These are phyloP conservation scores for Amblyjoppa proteus DNA, from an alignment of 2,888 invertebrate species.

Conservation along the genomic window DNA sequence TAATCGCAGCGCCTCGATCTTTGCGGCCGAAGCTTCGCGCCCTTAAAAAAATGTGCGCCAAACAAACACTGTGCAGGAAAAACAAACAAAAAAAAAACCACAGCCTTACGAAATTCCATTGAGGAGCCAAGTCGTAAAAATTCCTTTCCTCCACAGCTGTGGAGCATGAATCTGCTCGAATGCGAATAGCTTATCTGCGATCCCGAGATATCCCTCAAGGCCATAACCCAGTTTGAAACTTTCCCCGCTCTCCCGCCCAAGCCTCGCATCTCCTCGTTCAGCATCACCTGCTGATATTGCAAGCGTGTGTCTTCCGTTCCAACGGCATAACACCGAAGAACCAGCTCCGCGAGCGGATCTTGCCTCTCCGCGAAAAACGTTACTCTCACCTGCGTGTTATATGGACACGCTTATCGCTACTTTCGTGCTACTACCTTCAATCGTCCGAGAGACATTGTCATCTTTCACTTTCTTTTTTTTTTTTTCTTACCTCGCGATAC, in stretches of 20 bases:
- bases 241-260: neutral
- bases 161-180: neutral
- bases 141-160: neutral
- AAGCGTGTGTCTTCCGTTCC: constrained; percentile 9
- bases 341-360: neutral
- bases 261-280: neutral
- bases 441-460: neutral
- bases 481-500: constrained; percentile 3
- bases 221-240: constrained; percentile 52
- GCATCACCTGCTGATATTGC: constrained; percentile 31
- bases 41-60: neutral
- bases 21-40: neutral
- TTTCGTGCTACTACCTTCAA: neutral
- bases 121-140: neutral
- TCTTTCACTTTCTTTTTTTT: constrained; percentile 5
- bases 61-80: neutral
- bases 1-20: neutral
- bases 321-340: neutral
- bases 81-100: neutral
- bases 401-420: constrained; percentile 4
- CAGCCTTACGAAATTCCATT: neutral
- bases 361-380: neutral
- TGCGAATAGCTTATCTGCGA: constrained; percentile 32
- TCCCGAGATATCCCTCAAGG: constrained; percentile 39
- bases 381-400: constrained; percentile 9